A percentile compares a stretch with the other conserved stretches of the same genome.
Conservation (phyloP, 2,888 invertebrate species). For the Sphaeridia pumilis region DNA sequence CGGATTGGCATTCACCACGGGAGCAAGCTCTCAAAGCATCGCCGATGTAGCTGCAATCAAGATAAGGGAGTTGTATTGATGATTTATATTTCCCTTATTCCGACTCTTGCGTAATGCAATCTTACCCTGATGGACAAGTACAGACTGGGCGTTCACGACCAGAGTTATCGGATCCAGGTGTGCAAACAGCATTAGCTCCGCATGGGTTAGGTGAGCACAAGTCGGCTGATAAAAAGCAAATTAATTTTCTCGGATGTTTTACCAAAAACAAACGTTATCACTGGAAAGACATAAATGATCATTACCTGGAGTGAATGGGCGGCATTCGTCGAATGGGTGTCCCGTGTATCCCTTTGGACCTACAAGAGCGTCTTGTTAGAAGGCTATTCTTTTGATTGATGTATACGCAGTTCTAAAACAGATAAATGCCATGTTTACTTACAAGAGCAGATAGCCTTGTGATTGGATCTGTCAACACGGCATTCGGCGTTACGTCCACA, state of each 20-base stretch:
- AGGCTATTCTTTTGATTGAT: not conserved
- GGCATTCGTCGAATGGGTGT: slow-evolving; percentile 68
- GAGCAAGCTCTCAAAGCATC: slow-evolving; percentile 57
- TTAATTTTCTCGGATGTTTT: not conserved
- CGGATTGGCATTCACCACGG: slow-evolving; percentile 65
- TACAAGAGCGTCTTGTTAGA: not conserved
- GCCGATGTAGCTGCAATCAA: slow-evolving; percentile 41
- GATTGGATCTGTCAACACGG: slow-evolving; percentile 51
- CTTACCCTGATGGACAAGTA: slow-evolving; percentile 19
- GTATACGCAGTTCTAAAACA: not conserved
- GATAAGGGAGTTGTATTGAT: not conserved
- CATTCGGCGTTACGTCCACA: slow-evolving; percentile 67
- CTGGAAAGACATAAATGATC: too few relatives aligned
- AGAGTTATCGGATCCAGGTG: slow-evolving; percentile 69
- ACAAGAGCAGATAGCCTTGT: slow-evolving; percentile 74
- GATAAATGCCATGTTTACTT: slow-evolving; percentile 42
- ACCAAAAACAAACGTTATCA: too few relatives aligned
- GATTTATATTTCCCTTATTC: not conserved
- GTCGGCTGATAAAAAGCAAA: slow-evolving; percentile 49
- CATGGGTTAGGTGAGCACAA: slow-evolving; percentile 80
- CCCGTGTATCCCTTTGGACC: slow-evolving; percentile 60
- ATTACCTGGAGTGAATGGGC: slow-evolving; percentile 50
- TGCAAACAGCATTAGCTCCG: slow-evolving; percentile 62
- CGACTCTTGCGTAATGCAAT: not conserved
- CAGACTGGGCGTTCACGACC: slow-evolving; percentile 49